phyloP scores from a whole-genome alignment of 2,888 invertebrate species.

The Steromphala cineraria region DNA sequence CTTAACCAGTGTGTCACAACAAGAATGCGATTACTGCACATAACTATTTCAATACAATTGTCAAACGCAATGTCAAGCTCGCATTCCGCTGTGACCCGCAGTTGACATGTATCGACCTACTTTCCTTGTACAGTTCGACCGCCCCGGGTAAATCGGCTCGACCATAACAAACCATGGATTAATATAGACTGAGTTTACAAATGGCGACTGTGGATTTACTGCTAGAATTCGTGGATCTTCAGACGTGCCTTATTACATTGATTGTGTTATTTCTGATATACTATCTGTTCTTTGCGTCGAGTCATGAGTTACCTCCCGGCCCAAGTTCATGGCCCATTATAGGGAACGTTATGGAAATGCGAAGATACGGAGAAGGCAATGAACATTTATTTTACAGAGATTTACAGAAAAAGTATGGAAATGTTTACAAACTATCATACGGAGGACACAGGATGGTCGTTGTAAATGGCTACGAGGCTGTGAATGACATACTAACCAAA shows the following conservation, averaged over 20 bases:
- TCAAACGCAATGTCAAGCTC: no score
- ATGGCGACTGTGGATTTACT: neutral
- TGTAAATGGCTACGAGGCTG: constrained; percentile 36
- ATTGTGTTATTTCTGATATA: neutral
- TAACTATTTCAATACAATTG: no score
- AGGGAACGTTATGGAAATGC: neutral
- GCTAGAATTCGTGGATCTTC: neutral
- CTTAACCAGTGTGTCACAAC: no score
- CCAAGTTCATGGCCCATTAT: neutral
- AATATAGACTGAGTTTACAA: neutral
- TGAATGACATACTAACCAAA: constrained; percentile 39
- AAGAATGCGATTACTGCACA: no score
- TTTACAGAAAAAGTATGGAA: constrained; percentile 41
- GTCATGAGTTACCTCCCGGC: constrained; percentile 7
- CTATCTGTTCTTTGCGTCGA: neutral
- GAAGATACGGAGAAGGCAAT: neutral
- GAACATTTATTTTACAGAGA: constrained; percentile 40
- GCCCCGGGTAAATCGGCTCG: no score
- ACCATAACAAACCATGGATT: no score
- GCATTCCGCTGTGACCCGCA: no score
- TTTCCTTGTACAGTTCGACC: no score
- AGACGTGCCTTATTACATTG: neutral
- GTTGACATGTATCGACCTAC: no score
- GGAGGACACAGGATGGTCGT: constrained; percentile 41
- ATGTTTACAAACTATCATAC: constrained; percentile 42